Conservation (phyloP, 2,797 vertebrate genomes). For the Malurus splendens region DNA sequence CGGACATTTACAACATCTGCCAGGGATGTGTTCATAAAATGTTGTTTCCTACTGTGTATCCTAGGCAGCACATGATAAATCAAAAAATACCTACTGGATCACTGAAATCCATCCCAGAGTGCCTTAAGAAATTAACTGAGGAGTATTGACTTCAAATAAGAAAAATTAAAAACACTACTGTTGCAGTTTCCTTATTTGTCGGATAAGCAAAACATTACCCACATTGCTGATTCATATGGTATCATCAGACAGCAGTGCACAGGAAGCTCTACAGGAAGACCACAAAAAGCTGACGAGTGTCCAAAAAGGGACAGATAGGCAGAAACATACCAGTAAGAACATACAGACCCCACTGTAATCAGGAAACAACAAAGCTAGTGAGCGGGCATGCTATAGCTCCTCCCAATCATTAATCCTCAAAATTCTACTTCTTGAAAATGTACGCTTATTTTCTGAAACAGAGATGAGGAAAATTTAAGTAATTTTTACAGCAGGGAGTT, state of each 20-base stretch:
- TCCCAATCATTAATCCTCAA: neutral
- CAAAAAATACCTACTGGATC: neutral
- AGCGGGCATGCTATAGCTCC: neutral
- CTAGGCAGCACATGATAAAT: neutral
- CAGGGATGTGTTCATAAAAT: neutral
- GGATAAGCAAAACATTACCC: neutral
- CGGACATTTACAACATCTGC: neutral
- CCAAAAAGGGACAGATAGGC: slow-evolving; percentile 14
- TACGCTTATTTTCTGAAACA: neutral
- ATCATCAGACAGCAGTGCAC: slow-evolving; percentile 17
- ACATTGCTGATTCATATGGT: slow-evolving; percentile 33
- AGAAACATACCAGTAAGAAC: neutral
- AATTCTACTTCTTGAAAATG: neutral
- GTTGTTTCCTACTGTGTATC: neutral
- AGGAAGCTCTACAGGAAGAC: slow-evolving; percentile 45
- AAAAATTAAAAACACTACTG: neutral
- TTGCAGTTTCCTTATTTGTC: neutral
- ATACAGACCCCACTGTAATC: neutral
- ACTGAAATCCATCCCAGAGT: neutral
- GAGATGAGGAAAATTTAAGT: neutral
- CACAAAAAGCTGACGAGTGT: neutral
- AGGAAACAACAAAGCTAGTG: neutral
- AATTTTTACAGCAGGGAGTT: neutral
- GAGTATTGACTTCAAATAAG: neutral
- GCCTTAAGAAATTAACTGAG: neutral